Base-by-base conservation (phyloP, 35 echinoderm and acorn worm genomes). In the Lytechinus variegatus region DNA sequence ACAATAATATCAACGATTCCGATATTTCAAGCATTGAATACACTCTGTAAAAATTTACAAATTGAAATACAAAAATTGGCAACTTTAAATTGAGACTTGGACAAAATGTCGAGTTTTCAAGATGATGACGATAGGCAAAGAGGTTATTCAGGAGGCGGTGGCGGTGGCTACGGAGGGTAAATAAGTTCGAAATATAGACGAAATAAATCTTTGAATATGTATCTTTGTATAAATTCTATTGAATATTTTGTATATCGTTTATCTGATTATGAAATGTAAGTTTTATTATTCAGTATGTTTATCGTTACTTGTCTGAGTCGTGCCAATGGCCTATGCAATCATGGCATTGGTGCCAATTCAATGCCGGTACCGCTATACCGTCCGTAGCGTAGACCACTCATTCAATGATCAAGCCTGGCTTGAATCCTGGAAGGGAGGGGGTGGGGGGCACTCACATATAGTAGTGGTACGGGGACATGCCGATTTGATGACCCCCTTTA, bases 91-190 rank as follows among this genome's bases (percentile, higher is more conserved):
- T 55, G 53, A 93, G 27, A 93, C 27, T 93, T 93, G 28, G 55
- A 27, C 92, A 93, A 93, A 24, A 93, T 93, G 92, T 93, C 92
- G 92, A 54, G 57, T 44, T 93, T n/a, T 54, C n/a, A 54, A n/a
- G 92, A 93, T 8, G 92, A 55, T 54, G 92, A 93, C 21, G 52
- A 93, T 93, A 54, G 54, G 9, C 55, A 55, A 54, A 13, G 92
- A 93, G 92, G 92, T 57, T 93, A 4, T 93, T 93, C 92, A 10
- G 92, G 53, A 93, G 92, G 92, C 92, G 92, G 92, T 57, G 54
- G 92, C 28, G 92, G 92, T 93, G 92, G 92, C 55, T 93, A n/a
- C 57, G 28, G 29, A 55, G 92, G 92, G 92, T 93, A 93, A 55
- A 93, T 52, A 93, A 56, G 13, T 90, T 16, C n/a, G 24, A 24